Conservation (phyloP, 1,140 invertebrate genomes). For the Lepidurus packardi region DNA sequence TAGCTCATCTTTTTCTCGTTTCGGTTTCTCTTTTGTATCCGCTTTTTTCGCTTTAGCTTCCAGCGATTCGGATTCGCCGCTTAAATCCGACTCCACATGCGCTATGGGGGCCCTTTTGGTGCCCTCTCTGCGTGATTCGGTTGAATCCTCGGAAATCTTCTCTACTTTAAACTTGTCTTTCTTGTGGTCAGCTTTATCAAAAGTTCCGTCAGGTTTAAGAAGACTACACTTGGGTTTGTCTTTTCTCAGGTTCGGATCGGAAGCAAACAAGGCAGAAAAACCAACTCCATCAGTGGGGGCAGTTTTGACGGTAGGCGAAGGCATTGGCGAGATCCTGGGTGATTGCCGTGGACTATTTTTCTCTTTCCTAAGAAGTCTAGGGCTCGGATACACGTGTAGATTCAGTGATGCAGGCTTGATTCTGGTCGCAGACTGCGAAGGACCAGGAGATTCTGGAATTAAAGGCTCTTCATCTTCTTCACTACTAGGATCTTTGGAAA, state of each 20-base stretch:
- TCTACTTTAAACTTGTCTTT: not conserved
- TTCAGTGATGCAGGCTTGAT: not conserved
- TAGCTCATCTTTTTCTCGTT: conserved; percentile 18
- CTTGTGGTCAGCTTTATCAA: not conserved
- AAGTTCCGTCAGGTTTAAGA: not conserved
- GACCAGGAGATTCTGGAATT: conserved; percentile 24
- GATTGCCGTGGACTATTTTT: conserved; percentile 27
- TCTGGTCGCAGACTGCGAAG: not conserved
- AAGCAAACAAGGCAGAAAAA: conserved; percentile 6
- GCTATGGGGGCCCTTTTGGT: not conserved
- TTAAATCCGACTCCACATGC: not conserved
- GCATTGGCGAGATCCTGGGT: conserved; percentile 24
- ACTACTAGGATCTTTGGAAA: not conserved
- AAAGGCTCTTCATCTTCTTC: conserved; percentile 30
- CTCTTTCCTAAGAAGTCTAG: conserved; percentile 21
- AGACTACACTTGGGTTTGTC: not conserved
- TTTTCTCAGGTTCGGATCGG: not conserved
- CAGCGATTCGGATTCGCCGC: not conserved
- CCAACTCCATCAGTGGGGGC: not conserved
- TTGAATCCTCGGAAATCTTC: not conserved
- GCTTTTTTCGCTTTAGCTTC: not conserved
- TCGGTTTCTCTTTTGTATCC: conserved; percentile 20
- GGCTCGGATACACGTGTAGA: not conserved
- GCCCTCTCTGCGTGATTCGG: conserved; percentile 16
- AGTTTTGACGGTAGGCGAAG: conserved; percentile 15